Evolutionary conservation across 2,113 vertebrate genomes (phyloP).

Genomic region (Malurus elegans): DNA sequence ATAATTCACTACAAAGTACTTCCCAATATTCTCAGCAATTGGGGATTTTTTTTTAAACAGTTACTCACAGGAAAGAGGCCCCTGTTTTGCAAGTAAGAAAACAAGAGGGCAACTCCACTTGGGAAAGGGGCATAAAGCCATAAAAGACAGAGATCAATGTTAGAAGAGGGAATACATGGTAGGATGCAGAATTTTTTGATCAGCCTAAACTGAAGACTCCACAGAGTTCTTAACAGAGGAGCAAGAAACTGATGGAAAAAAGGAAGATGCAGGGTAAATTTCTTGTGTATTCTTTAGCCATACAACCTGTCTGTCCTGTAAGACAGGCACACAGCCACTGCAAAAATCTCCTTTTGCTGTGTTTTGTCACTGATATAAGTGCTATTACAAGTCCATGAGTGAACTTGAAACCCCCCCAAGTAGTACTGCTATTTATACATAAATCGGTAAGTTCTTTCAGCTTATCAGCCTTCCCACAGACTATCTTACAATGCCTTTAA

Average conservation of each 20-base stretch:
- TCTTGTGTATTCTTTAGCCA: not conserved
- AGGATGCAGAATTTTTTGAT: not conserved
- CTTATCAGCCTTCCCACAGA: not conserved
- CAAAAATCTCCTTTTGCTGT: not conserved
- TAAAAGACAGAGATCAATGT: not conserved
- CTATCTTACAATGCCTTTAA: not conserved
- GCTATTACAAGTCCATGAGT: not conserved
- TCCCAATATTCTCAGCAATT: not conserved
- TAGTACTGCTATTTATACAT: not conserved
- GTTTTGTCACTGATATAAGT: not conserved
- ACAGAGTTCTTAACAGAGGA: not conserved
- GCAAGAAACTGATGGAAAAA: not conserved
- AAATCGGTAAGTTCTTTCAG: not conserved
- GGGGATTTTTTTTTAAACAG: not conserved
- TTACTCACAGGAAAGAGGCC: not conserved
- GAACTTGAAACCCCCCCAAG: not conserved
- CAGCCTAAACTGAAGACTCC: not conserved
- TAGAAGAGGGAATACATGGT: not conserved
- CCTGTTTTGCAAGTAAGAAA: not conserved
- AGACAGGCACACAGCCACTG: not conserved
- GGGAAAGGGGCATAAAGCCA: not conserved
- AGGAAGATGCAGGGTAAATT: not conserved
- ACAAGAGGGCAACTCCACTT: not conserved
- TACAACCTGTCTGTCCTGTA: not conserved
- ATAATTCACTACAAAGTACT: not conserved